Base-by-base conservation (phyloP, 2,888 invertebrate genomes). In the Cybosia mesomella region DNA sequence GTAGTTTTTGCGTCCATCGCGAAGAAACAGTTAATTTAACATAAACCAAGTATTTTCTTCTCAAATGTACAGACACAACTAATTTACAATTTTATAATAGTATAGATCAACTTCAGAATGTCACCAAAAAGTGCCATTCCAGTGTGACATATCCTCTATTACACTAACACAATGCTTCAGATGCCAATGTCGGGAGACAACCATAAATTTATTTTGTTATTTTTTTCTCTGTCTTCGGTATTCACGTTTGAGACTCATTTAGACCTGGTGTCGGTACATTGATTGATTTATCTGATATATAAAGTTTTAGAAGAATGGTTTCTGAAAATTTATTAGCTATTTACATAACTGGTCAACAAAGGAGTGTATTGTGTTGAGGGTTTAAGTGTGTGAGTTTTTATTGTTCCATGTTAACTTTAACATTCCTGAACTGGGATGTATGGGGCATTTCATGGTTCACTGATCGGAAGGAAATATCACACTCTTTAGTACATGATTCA, bases 271-370 rank as follows among this genome's bases (percentile, higher is more conserved):
- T 73, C 63, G 72, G 71, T 67, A 73, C 70, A 73, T 68, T 74
- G 72, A 81, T 76, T 81, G 77, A 81, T 83, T 75, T 83, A 82
- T 77, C 65, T 64, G 61, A 55, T 63, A 60, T 54, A 60, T 58
- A 59, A 57, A 2, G 43, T 58, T 59, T 60, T 36, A 21, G 53
- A 32, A 54, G 55, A 32, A 32, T 22, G 62, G 43, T 62, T 57
- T 67, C 49, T 15, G 34, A n/a, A 7, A 54, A 58, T 49, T 53
- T 62, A 67, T 58, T 63, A 32, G 18, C 58, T 32, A 0, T 32
- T 32, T 58, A 18, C 22, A 22, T 22, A n/a, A 49, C 13, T 13
- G 61, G 5, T 53, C 24, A 10, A 53, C 9, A n/a, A 49, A 49
- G 49, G 49, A 18, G 9, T 1, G 49, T 49, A n/a, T n/a, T 49